phyloP scores from a whole-genome alignment of 2,797 vertebrate species.

The Nyctalus aviator region DNA sequence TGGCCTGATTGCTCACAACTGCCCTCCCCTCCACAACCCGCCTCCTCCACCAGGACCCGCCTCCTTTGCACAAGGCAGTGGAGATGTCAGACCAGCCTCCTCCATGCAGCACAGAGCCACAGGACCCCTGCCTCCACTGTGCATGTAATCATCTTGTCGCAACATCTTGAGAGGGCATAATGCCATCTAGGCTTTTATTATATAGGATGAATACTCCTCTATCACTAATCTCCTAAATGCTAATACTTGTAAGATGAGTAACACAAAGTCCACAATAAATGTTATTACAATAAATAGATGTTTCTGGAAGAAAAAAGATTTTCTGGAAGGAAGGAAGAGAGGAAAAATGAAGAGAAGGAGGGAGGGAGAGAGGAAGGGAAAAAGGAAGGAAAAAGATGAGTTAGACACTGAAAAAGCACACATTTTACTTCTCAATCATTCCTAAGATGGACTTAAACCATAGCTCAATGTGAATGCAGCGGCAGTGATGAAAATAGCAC shows the following conservation, averaged over 20 bases:
- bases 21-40: too few species aligned
- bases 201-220: background rate
- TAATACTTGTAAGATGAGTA: constrained; percentile 2
- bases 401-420: background rate
- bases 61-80: too few species aligned
- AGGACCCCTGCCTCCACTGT: too few species aligned
- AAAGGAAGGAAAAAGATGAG: background rate
- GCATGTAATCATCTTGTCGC: too few species aligned
- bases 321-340: too few species aligned
- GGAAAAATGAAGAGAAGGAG: background rate
- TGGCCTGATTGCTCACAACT: too few species aligned
- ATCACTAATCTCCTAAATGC: background rate
- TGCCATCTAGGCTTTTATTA: too few species aligned
- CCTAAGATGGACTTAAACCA: background rate
- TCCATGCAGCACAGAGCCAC: too few species aligned
- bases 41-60: too few species aligned
- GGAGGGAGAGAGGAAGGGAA: background rate
- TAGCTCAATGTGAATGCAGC: too few species aligned
- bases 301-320: constrained; percentile 30
- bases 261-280: background rate
- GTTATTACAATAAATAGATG: background rate
- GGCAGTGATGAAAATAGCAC: background rate
- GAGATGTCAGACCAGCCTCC: too few species aligned
- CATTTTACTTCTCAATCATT: background rate
- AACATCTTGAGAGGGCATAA: rapidly evolving